phyloP scores from a whole-genome alignment of 2,113 vertebrate genomes.

The Sander vitreus region DNA sequence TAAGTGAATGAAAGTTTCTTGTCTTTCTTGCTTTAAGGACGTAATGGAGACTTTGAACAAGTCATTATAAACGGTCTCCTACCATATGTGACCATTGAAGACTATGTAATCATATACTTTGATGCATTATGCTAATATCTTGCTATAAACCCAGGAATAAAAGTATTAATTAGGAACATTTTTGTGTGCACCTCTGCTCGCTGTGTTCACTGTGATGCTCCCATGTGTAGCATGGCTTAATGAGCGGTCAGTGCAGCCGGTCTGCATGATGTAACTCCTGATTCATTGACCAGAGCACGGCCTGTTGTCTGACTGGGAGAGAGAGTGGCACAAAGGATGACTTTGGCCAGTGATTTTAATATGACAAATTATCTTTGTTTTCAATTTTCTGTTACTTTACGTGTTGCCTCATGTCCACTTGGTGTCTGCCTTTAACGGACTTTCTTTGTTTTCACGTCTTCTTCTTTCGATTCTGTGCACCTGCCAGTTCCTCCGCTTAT shows the following conservation, averaged over 20 bases:
- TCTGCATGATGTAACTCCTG: slow-evolving; percentile 69
- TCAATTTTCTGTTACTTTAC: slow-evolving; percentile 18
- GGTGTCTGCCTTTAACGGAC: slow-evolving; percentile 17
- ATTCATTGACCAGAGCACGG: slow-evolving; percentile 35
- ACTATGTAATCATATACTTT: neutral
- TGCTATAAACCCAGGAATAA: neutral
- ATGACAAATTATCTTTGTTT: slow-evolving; percentile 21
- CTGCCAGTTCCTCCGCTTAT: neutral
- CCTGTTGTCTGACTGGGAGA: slow-evolving; percentile 47
- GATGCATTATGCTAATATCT: neutral
- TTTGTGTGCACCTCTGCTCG: slow-evolving; percentile 72
- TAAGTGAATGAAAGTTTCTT: neutral
- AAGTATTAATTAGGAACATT: neutral
- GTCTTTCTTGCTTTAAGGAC: neutral
- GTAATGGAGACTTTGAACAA: neutral
- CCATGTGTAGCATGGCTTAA: slow-evolving; percentile 76
- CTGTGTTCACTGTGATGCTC: slow-evolving; percentile 67
- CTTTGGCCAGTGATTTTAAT: slow-evolving; percentile 11
- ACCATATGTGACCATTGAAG: neutral
- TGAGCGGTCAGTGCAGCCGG: slow-evolving; percentile 54
- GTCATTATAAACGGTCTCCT: neutral
- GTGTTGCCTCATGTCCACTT: slow-evolving; percentile 25
- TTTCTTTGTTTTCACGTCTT: slow-evolving; percentile 19
- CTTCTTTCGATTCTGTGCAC: slow-evolving; percentile 13
- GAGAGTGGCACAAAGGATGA: slow-evolving; percentile 17